Evolutionary conservation across 2,113 vertebrate species (phyloP).

Genomic region (Chlamydotis undulata): DNA sequence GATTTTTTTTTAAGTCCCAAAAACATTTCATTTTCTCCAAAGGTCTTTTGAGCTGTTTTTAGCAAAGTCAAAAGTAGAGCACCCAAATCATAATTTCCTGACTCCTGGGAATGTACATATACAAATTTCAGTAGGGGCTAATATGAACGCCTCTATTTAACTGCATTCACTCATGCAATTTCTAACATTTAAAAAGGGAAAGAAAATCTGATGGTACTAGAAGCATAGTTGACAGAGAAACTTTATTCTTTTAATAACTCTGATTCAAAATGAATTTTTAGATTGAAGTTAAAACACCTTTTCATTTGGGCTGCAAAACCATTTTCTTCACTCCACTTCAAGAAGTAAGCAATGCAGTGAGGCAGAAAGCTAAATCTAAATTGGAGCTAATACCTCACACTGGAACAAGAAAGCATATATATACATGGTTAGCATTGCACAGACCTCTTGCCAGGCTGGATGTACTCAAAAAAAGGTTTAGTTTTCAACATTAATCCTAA

Average conservation of each 20-base stretch:
- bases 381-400: neutral
- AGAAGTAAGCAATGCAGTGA: neutral
- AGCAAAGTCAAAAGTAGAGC: neutral
- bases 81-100: neutral
- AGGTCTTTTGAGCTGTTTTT: neutral
- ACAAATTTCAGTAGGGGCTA: neutral
- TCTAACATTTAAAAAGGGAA: neutral
- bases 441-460: neutral
- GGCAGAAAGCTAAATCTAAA: neutral
- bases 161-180: neutral
- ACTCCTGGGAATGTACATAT: neutral
- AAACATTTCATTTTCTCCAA: constrained; percentile 3
- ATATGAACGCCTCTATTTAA: neutral
- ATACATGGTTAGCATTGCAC: neutral
- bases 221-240: neutral
- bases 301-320: neutral
- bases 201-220: neutral
- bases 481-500: neutral
- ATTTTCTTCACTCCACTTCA: neutral
- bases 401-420: neutral
- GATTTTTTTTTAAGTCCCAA: neutral
- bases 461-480: neutral
- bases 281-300: neutral
- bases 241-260: neutral
- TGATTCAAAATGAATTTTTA: neutral